phyloP scores from a whole-genome alignment of 2,113 vertebrate species.

The Amphiprion percula region DNA sequence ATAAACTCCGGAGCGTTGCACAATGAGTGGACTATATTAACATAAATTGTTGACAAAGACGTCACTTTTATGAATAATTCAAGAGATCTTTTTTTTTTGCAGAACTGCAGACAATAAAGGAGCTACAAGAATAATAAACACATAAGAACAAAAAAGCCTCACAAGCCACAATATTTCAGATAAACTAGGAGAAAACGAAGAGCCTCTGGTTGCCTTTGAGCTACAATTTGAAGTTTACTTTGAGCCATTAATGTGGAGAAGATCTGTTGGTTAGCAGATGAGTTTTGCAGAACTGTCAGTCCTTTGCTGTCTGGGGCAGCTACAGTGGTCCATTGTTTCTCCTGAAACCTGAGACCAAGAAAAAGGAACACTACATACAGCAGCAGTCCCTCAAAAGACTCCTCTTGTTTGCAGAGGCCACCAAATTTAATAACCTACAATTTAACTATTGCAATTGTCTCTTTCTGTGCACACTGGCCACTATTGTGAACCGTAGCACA shows the following conservation, averaged over 20 bases:
- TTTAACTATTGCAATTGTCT: slow-evolving; percentile 68
- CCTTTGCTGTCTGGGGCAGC: slow-evolving; percentile 88
- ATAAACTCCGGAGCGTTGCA: slow-evolving; percentile 34
- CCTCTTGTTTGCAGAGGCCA: slow-evolving; percentile 72
- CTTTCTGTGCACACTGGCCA: slow-evolving; percentile 45
- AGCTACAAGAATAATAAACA: background rate
- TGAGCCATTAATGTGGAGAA: slow-evolving; percentile 85
- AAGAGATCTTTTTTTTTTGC: background rate
- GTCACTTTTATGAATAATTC: slow-evolving; percentile 46
- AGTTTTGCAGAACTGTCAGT: slow-evolving; percentile 91
- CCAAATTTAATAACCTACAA: slow-evolving; percentile 76
- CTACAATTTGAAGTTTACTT: slow-evolving; percentile 79
- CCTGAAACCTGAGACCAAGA: slow-evolving; percentile 92
- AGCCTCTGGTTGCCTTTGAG: slow-evolving; percentile 71
- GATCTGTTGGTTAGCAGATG: slow-evolving; percentile 87
- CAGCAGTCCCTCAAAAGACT: slow-evolving; percentile 72
- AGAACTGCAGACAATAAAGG: background rate
- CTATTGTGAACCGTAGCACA: slow-evolving; percentile 48
- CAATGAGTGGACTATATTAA: slow-evolving; percentile 17
- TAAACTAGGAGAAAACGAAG: background rate
- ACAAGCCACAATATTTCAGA: background rate
- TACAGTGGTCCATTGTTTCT: slow-evolving; percentile 90
- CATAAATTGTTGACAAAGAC: slow-evolving; percentile 47
- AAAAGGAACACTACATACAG: slow-evolving; percentile 86
- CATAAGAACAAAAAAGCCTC: background rate